Evolutionary conservation across 2,888 invertebrate species (phyloP), one percentile per base, ranked within the genome.

Genomic region (Agrenia bidenticulata): DNA sequence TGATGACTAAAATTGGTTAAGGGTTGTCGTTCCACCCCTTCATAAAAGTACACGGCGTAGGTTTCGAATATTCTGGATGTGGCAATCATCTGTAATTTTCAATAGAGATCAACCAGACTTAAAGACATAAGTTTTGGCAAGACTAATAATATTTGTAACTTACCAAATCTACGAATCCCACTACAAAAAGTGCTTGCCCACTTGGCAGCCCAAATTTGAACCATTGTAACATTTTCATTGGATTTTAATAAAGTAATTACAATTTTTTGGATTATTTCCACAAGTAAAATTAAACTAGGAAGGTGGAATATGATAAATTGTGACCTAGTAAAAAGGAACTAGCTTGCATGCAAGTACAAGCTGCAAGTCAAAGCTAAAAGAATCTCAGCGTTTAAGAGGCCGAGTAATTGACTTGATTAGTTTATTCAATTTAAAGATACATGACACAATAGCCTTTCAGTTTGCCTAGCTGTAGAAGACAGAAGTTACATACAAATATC

Each of bases 131-230:
- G n/a, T n/a, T n/a, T n/a, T n/a, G n/a, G n/a, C n/a, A n/a, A n/a
- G n/a, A n/a, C n/a, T n/a, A n/a, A n/a, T n/a, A n/a, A n/a, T n/a
- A 15, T 23, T 15, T 23, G 17, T 23, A 58, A 32, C 5, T 15
- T 61, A 69, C 69, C 64, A 69, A 59, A 49, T 69, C 69, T 45
- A 69, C 26, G 51, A 51, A 66, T 39, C 62, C 69, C 49, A 64
- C 66, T 13, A 69, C 66, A 5, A 64, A 61, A 11, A 69, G 55
- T n/a, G 66, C 61, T 27, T 69, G 66, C 15, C 69, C 69, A 27
- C 63, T 63, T 39, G 66, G 56, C 27, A 66, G 60, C n/a, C 69
- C 69, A 37, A 69, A 66, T 13, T 45, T 57, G 51, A 66, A 62
- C 64, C 66, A 69, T n/a, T 21, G n/a, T 23, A 17, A 7, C 17